A percentile compares a stretch with the other conserved stretches of the same genome.
Evolutionary conservation across 2,113 vertebrate genomes (phyloP).

Genomic region (Condylura cristata): DNA sequence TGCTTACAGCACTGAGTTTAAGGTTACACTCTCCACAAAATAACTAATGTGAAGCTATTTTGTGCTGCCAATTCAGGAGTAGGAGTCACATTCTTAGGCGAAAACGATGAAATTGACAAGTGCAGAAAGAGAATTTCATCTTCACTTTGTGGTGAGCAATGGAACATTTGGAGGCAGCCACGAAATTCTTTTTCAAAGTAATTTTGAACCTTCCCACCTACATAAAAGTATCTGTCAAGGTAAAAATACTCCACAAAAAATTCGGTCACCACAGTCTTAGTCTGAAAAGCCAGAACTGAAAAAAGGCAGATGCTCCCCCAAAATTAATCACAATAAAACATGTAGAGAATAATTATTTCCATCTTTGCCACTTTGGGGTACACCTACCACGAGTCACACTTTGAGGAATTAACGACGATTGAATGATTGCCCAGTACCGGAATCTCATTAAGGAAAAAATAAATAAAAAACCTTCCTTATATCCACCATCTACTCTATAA

Average conservation of each 20-base stretch:
- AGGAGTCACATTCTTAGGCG: not conserved
- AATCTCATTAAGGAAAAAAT: not conserved
- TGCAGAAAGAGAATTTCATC: not conserved
- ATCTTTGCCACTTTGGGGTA: not conserved
- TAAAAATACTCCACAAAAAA: conserved; percentile 20
- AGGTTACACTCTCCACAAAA: not conserved
- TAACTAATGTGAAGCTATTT: not conserved
- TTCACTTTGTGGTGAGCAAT: not conserved
- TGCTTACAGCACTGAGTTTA: not conserved
- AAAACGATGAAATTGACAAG: not conserved
- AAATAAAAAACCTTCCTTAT: not conserved
- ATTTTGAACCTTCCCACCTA: conserved; percentile 22
- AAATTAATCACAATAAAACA: conserved; percentile 59
- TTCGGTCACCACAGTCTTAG: not conserved
- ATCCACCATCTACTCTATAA: not conserved
- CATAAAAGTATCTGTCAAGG: not conserved
- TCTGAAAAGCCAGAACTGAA: conserved; percentile 26
- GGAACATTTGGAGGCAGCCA: not conserved
- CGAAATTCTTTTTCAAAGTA: conserved; percentile 29
- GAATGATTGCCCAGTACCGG: not conserved
- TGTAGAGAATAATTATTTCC: conserved; percentile 32
- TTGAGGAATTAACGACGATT: conserved; percentile 13
- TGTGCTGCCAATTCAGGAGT: not conserved
- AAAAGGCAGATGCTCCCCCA: conserved; percentile 39
- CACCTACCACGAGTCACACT: not conserved